Conservation (phyloP, 2,888 invertebrate genomes). For the Stenurella melanura region DNA sequence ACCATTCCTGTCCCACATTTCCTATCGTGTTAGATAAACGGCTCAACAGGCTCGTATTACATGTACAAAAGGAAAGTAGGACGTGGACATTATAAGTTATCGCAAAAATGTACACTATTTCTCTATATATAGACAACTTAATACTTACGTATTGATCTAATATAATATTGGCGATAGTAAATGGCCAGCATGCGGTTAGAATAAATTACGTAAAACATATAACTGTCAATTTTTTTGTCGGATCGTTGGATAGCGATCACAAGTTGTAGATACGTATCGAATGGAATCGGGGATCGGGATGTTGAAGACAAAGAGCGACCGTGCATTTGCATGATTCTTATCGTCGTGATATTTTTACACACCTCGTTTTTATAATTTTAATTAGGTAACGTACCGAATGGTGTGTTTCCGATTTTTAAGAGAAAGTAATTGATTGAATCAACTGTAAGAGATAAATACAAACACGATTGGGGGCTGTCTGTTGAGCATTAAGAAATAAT, state of each 20-base stretch:
- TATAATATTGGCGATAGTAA: constrained; percentile 4
- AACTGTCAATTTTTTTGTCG: constrained; percentile 7
- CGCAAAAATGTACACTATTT: constrained; percentile 24
- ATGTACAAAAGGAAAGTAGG: constrained; percentile 24
- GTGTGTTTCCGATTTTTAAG: neutral
- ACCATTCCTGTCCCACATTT: constrained; percentile 7
- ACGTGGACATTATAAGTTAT: constrained; percentile 4
- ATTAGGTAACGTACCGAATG: neutral
- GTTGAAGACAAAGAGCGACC: neutral
- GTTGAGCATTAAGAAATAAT: too few species aligned
- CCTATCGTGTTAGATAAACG: constrained; percentile 4
- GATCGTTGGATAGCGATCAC: neutral
- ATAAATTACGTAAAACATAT: constrained; percentile 13
- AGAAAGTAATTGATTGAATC: neutral
- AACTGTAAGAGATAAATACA: too few species aligned
- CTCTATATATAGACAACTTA: constrained; percentile 27
- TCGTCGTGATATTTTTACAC: neutral
- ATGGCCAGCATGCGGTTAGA: constrained; percentile 3
- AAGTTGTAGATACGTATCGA: neutral
- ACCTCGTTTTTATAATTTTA: constrained; percentile 7
- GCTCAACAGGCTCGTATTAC: neutral
- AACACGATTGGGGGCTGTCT: too few species aligned
- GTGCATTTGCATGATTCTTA: neutral
- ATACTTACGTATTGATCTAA: constrained; percentile 18
- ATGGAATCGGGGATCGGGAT: neutral